phyloP scores from a whole-genome alignment of 2,113 vertebrate genomes.

The Lamprotornis superbus region DNA sequence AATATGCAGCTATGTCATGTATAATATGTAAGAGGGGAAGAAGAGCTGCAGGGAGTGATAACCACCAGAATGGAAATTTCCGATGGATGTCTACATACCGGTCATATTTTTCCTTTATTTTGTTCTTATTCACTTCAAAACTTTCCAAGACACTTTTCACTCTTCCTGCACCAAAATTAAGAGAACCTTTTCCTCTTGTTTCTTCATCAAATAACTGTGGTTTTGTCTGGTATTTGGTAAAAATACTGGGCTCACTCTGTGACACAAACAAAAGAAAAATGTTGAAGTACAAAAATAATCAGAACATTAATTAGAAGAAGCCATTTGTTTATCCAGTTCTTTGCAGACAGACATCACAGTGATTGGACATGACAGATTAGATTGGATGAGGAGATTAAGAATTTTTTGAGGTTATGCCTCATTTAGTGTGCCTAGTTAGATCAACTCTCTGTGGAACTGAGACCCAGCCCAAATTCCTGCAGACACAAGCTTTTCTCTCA shows the following conservation, averaged over 20 bases:
- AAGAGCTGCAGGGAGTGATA: background rate
- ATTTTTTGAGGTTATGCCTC: background rate
- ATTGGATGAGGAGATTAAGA: background rate
- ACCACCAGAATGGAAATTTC: background rate
- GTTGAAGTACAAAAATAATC: constrained; percentile 34
- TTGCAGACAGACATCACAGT: background rate
- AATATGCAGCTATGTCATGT: background rate
- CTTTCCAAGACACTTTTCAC: constrained; percentile 78
- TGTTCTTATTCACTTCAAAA: constrained; percentile 88
- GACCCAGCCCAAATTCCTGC: background rate
- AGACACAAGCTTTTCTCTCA: background rate
- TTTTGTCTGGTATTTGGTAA: constrained; percentile 86
- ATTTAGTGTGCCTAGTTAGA: background rate
- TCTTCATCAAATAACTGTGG: constrained; percentile 85
- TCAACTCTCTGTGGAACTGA: background rate
- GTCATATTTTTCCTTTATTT: constrained; percentile 83
- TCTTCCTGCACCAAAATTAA: constrained; percentile 69
- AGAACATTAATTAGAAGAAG: background rate
- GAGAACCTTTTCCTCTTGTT: constrained; percentile 69
- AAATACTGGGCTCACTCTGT: constrained; percentile 84
- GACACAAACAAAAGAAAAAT: constrained; percentile 38
- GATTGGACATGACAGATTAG: background rate
- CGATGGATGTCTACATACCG: constrained; percentile 68
- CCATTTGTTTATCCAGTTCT: background rate
- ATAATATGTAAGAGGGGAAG: background rate